phyloP scores from a whole-genome alignment of 2,797 vertebrate genomes.

The Gymnodraco acuticeps region DNA sequence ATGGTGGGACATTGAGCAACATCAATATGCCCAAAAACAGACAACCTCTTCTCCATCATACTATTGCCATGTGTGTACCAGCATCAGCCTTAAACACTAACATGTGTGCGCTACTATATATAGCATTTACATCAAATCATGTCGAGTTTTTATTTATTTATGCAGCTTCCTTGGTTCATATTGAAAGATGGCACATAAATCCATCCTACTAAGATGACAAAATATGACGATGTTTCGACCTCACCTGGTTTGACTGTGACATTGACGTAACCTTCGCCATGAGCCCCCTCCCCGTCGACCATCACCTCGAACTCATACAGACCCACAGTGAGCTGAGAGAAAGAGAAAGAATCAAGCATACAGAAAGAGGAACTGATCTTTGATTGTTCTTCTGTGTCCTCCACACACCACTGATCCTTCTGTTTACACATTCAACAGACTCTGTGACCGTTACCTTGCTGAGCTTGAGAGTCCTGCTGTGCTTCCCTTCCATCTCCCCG shows the following conservation, averaged over 20 bases:
- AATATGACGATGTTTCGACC: constrained; percentile 1
- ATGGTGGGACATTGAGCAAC: no score
- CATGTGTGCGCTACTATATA: no score
- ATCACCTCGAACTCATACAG: constrained; percentile 95
- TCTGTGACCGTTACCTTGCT: constrained; percentile 88
- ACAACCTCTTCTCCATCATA: no score
- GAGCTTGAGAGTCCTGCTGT: constrained; percentile 90
- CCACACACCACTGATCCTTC: background rate
- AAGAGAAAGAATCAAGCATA: constrained; percentile 11
- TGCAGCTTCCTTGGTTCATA: background rate
- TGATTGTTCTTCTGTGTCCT: background rate
- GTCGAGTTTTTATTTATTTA: background rate
- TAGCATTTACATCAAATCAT: no score
- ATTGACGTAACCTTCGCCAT: constrained; percentile 94
- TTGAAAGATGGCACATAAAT: background rate
- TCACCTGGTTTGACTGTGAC: constrained; percentile 97
- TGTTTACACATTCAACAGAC: constrained; percentile 2
- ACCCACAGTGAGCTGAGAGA: constrained; percentile 92
- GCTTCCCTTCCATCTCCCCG: constrained; percentile 95
- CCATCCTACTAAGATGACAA: no score
- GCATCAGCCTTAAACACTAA: background rate
- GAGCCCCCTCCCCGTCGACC: constrained; percentile 88
- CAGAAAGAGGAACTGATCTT: constrained; percentile 19
- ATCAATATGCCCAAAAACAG: no score
- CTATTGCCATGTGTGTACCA: background rate